phyloP scores from a whole-genome alignment of 2,888 invertebrate species.

The Ceraclea dissimilis region DNA sequence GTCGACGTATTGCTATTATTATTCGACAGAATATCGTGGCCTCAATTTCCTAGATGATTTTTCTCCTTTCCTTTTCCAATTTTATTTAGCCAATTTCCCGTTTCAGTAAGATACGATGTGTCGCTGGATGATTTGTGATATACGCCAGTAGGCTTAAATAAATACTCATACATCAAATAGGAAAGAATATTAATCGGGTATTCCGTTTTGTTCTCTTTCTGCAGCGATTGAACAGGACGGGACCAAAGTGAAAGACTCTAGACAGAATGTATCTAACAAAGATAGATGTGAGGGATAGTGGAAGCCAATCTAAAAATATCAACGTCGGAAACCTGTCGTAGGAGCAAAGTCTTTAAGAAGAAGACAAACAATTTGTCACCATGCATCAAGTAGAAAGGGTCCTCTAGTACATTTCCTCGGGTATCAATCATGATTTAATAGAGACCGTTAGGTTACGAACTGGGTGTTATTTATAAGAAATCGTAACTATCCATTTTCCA shows the following conservation, averaged over 20 bases:
- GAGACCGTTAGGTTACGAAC: neutral
- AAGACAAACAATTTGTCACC: neutral
- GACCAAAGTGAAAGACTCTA: neutral
- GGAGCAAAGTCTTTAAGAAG: neutral
- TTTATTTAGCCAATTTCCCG: no score
- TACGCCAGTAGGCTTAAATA: no score
- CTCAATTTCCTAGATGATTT: no score
- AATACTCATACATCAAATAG: no score
- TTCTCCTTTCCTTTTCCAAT: no score
- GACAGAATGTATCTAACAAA: neutral
- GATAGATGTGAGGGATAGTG: neutral
- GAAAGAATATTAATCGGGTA: no score
- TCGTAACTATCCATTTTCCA: neutral
- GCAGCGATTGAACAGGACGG: no score
- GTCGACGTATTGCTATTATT: no score
- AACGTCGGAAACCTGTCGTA: neutral
- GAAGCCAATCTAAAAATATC: neutral
- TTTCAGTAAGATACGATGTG: no score
- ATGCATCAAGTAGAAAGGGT: neutral
- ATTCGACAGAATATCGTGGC: no score
- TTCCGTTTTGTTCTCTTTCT: no score
- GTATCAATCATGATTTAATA: neutral
- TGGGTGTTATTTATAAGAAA: neutral
- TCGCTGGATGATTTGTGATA: no score
- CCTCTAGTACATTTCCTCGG: neutral